Evolutionary conservation across 1,140 invertebrate species (phyloP).

Genomic region (Drosophila pectinifera): DNA sequence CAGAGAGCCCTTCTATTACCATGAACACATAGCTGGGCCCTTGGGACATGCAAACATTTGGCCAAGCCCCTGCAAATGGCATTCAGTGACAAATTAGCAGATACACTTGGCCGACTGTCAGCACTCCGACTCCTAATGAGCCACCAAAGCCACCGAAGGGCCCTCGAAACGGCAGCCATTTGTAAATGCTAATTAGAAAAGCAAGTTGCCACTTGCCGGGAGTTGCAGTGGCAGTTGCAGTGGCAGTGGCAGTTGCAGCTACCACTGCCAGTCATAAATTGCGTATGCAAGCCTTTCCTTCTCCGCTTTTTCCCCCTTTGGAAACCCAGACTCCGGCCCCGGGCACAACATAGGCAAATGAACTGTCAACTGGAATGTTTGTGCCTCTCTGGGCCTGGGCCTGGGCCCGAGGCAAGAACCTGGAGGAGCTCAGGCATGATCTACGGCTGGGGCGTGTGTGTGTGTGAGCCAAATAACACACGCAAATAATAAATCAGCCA

Average conservation of each 20-base stretch:
- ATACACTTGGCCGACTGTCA: conserved; percentile 43
- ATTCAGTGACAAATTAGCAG: conserved; percentile 49
- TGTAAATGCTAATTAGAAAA: conserved; percentile 83
- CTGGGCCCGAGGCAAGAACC: conserved; percentile 9
- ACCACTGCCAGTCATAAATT: conserved; percentile 66
- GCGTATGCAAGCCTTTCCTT: conserved; percentile 45
- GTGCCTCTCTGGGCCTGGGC: conserved; percentile 30
- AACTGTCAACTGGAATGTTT: conserved; percentile 79
- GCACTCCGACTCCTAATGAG: conserved; percentile 64
- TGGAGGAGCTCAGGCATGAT: conserved; percentile 51
- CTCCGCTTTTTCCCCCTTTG: not conserved
- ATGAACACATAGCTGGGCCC: conserved; percentile 7
- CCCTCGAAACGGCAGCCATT: conserved; percentile 54
- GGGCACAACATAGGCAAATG: conserved; percentile 72
- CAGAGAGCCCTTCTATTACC: conserved; percentile 5
- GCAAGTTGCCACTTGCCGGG: conserved; percentile 43
- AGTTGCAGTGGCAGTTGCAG: conserved; percentile 22
- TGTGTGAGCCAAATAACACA: conserved; percentile 75
- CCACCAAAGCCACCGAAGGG: conserved; percentile 43
- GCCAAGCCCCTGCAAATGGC: conserved; percentile 39
- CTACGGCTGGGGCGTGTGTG: conserved; percentile 60
- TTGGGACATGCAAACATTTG: conserved; percentile 20
- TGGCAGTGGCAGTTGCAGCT: conserved; percentile 15
- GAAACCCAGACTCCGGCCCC: conserved; percentile 19
- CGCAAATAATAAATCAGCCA: conserved; percentile 75